These are phyloP conservation scores for Omphaloscelis lunosa DNA, from an alignment of 2,888 invertebrate genomes.

Conservation along the genomic window DNA sequence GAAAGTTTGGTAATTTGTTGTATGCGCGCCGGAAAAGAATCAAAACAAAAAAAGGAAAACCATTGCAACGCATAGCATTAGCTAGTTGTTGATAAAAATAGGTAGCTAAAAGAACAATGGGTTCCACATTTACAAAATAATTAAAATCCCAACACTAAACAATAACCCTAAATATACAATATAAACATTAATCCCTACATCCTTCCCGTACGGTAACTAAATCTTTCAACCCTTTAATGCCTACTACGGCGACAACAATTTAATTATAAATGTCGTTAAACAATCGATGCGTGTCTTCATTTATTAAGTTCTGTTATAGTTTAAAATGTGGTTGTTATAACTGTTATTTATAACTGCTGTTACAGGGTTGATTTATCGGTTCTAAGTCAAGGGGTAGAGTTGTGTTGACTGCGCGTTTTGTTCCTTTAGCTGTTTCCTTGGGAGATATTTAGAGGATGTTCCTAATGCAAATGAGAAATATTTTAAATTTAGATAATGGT, in stretches of 20 bases:
- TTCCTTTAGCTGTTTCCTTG: conserved; percentile 69
- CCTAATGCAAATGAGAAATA: not conserved
- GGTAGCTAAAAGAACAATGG: not conserved
- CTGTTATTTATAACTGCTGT: conserved; percentile 83
- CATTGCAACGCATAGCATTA: too few species aligned
- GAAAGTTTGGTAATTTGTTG: too few species aligned
- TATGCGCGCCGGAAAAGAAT: too few species aligned
- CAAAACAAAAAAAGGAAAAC: too few species aligned
- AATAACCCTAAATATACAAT: conserved; percentile 34
- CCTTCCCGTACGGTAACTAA: conserved; percentile 67
- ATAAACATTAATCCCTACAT: conserved; percentile 41
- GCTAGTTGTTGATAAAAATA: not conserved
- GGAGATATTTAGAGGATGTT: conserved; percentile 62
- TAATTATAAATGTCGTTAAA: conserved; percentile 86
- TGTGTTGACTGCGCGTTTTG: conserved; percentile 82
- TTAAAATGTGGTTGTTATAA: conserved; percentile 88
- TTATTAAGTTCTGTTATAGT: conserved; percentile 86
- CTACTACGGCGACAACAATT: conserved; percentile 78
- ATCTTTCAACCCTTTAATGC: conserved; percentile 81
- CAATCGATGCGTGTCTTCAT: conserved; percentile 88
- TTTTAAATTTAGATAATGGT: not conserved
- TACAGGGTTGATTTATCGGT: conserved; percentile 80
- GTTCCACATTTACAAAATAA: not conserved
- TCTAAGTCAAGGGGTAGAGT: conserved; percentile 76
- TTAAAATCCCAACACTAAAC: conserved; percentile 15